These are phyloP conservation scores for Chlorodrepanis virens DNA, from an alignment of 2,113 vertebrate genomes.

Conservation along the genomic window DNA sequence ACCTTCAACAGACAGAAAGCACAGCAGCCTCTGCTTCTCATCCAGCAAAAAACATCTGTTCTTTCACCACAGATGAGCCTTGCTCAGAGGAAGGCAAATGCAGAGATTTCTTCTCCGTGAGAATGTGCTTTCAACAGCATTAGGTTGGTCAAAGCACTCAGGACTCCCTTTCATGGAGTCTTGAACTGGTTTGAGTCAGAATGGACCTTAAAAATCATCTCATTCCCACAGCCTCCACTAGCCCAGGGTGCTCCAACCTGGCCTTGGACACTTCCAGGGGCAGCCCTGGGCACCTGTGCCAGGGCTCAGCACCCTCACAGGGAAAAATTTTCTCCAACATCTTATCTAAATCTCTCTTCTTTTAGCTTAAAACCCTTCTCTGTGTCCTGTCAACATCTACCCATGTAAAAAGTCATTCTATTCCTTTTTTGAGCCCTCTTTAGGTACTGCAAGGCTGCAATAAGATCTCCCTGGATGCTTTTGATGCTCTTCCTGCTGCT, in stretches of 20 bases:
- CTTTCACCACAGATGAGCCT: neutral
- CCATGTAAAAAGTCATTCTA: neutral
- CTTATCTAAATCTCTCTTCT: neutral
- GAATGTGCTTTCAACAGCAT: neutral
- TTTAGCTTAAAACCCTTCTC: neutral
- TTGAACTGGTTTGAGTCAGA: neutral
- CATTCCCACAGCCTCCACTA: neutral
- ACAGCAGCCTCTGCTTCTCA: neutral
- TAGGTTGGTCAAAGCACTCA: neutral
- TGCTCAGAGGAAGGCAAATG: neutral
- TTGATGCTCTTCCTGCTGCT: neutral
- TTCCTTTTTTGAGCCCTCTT: neutral
- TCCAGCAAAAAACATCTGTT: neutral
- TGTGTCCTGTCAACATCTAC: neutral
- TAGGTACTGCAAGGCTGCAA: neutral
- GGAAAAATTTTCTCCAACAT: neutral
- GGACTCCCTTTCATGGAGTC: neutral
- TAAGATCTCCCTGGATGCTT: neutral
- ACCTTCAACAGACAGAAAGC: neutral
- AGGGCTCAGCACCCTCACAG: neutral
- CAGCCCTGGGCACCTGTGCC: neutral
- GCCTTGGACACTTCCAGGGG: neutral
- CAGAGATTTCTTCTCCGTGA: neutral
- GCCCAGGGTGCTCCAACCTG: rapidly evolving
- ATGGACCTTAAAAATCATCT: neutral